Conservation (phyloP, 2,797 vertebrate species). For the Acrossocheilus fasciatus region DNA sequence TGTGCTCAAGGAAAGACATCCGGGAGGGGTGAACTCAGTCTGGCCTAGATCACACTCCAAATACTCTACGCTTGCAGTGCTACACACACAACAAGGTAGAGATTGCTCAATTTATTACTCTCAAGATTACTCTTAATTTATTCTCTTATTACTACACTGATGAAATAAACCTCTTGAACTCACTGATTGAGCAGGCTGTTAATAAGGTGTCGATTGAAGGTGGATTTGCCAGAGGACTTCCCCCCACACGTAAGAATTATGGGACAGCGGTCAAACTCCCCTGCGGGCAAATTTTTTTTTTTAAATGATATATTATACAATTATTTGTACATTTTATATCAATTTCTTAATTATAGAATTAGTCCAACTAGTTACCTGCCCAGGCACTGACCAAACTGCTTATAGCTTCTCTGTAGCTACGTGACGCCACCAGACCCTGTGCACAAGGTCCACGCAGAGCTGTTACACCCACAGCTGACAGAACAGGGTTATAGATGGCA, state of each 20-base stretch:
- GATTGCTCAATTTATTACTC: no score
- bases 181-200: conserved; percentile 93
- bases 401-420: conserved; percentile 76
- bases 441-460: conserved; percentile 67
- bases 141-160: background rate
- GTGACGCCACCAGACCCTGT: conserved; percentile 75
- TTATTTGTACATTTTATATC: background rate
- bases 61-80: conserved; percentile 88
- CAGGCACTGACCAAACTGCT: conserved; percentile 80
- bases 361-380: conserved; percentile 76
- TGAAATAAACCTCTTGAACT: conserved; percentile 63
- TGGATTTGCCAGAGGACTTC: conserved; percentile 93
- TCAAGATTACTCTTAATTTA: background rate
- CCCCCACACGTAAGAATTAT: conserved; percentile 89
- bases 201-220: conserved; percentile 89
- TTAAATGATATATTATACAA: background rate
- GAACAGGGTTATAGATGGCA: conserved; percentile 74
- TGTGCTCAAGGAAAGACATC: conserved; percentile 86
- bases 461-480: conserved; percentile 83
- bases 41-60: conserved; percentile 96
- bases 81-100: conserved; percentile 58
- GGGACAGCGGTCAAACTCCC: conserved; percentile 86
- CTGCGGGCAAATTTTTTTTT: conserved; percentile 68
- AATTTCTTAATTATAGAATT: background rate
- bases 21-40: conserved; percentile 92